Base-by-base conservation (phyloP, 2,888 invertebrate species). In the Glomeris marginata region DNA sequence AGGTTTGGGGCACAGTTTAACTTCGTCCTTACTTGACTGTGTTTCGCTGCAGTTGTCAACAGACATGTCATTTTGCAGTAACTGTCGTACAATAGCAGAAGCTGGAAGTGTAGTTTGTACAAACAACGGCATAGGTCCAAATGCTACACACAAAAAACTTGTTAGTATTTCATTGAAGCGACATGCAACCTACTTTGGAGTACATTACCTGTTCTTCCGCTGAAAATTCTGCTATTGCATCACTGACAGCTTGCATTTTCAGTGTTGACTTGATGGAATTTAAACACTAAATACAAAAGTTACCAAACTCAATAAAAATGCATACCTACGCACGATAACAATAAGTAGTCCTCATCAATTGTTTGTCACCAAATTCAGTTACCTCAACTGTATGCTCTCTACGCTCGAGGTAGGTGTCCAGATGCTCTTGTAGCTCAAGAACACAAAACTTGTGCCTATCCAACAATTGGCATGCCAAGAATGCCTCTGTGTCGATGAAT, bases 321-420 rank as follows among this genome's bases (percentile, higher is more conserved):
- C 22, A 41, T 33, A n/a, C 20, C 37, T 13, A 18, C n/a, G 15
- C 37, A 37, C 16, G 8, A 11, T 36, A 36, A 38, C 8, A 2
- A 38, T 38, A 4, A 5, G 1, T n/a, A n/a, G 20, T 6, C 20
- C 16, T 16, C 13, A 42, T 16, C n/a, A 42, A 46, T n/a, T n/a
- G n/a, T n/a, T n/a, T n/a, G n/a, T n/a, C n/a, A n/a, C n/a, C n/a
- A n/a, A n/a, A n/a, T 28, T 28, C 28, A 28, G 54, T 56, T 55
- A 71, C 72, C 63, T 71, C 69, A 54, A 70, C 64, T 33, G 86
- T 84, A 62, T 90, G 87, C 64, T 94, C 91, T 59, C 85, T 81
- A 52, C 87, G 77, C 66, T 94, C 91, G 58, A 88, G 80, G 66
- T 88, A 92, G 0, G 92, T 94, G 66, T 95, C 94, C 57, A 92